phyloP scores from a whole-genome alignment of 2,797 vertebrate genomes.

The Protonibea diacanthus region DNA sequence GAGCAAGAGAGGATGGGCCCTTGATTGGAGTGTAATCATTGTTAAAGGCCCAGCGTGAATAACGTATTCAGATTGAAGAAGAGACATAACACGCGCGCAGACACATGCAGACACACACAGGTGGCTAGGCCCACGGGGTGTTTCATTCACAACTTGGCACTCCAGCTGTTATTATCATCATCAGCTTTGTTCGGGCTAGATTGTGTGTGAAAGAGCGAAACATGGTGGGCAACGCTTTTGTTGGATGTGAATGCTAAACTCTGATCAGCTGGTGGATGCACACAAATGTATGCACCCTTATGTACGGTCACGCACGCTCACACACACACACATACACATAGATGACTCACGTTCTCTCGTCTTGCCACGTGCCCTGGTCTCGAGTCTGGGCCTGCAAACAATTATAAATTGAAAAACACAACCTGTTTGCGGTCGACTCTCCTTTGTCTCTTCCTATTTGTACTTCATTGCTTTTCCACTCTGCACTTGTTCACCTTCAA shows the following conservation, averaged over 20 bases:
- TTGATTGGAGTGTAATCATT: conserved; percentile 83
- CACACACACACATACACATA: conserved; percentile 14
- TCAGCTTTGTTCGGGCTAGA: conserved; percentile 73
- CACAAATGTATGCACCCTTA: conserved; percentile 44
- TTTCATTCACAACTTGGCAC: conserved; percentile 81
- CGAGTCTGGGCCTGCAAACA: conserved; percentile 66
- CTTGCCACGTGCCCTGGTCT: conserved; percentile 37
- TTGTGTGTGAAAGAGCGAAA: conserved; percentile 69
- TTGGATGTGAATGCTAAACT: conserved; percentile 57
- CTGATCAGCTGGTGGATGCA: conserved; percentile 67
- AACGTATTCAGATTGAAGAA: conserved; percentile 78
- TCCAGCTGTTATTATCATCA: conserved; percentile 78
- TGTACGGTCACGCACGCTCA: conserved; percentile 30
- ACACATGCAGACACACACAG: conserved; percentile 60
- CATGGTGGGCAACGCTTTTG: conserved; percentile 57
- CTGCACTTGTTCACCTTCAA: conserved; percentile 76
- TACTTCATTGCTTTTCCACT: conserved; percentile 40
- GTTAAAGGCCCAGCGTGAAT: conserved; percentile 82
- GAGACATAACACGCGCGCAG: conserved; percentile 34
- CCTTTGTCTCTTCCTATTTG: conserved; percentile 47
- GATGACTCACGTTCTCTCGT: conserved; percentile 66
- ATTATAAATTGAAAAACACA: conserved; percentile 63
- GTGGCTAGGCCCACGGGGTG: conserved; percentile 76
- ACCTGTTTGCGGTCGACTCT: conserved; percentile 54
- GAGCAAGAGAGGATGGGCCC: conserved; percentile 70